Conservation (phyloP, 2,797 vertebrate genomes). For the Selene dorsalis region DNA sequence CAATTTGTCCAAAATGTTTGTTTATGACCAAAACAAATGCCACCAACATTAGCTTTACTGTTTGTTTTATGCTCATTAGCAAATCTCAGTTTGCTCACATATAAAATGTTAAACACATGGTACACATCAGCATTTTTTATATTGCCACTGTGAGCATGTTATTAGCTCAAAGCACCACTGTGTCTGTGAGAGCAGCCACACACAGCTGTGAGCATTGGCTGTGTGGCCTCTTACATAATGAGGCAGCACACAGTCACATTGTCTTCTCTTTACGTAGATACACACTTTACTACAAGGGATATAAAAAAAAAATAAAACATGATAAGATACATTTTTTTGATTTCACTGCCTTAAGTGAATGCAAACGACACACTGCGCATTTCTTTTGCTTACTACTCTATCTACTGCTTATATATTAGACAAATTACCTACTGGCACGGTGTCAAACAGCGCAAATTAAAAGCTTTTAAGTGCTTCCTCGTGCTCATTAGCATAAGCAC, state of each 20-base stretch:
- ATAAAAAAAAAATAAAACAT: slow-evolving; percentile 19
- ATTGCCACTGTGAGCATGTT: background rate
- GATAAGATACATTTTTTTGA: background rate
- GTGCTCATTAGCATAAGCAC: slow-evolving; percentile 67
- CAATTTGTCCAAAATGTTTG: background rate
- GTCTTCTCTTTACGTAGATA: slow-evolving; percentile 13
- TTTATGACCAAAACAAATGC: background rate
- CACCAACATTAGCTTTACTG: too few relatives aligned
- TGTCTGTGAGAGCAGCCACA: background rate
- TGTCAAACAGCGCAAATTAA: slow-evolving; percentile 68
- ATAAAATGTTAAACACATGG: background rate
- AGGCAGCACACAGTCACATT: slow-evolving; percentile 31
- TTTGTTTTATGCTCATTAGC: background rate
- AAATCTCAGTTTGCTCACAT: background rate
- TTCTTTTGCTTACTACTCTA: slow-evolving; percentile 21
- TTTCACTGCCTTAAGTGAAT: slow-evolving; percentile 31
- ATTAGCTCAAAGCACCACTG: slow-evolving; percentile 14
- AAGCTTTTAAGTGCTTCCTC: slow-evolving; percentile 64
- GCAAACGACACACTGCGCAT: slow-evolving; percentile 28
- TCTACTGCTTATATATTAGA: slow-evolving; percentile 38
- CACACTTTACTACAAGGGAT: background rate
- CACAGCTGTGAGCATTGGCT: slow-evolving; percentile 21
- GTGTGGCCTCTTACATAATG: slow-evolving; percentile 40
- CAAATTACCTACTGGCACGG: slow-evolving; percentile 58
- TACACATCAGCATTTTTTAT: background rate